Percentiles rank a stretch among this genome's conserved stretches.
phyloP scores from a whole-genome alignment of 2,113 vertebrate genomes.

The Hemibagrus wyckioides region DNA sequence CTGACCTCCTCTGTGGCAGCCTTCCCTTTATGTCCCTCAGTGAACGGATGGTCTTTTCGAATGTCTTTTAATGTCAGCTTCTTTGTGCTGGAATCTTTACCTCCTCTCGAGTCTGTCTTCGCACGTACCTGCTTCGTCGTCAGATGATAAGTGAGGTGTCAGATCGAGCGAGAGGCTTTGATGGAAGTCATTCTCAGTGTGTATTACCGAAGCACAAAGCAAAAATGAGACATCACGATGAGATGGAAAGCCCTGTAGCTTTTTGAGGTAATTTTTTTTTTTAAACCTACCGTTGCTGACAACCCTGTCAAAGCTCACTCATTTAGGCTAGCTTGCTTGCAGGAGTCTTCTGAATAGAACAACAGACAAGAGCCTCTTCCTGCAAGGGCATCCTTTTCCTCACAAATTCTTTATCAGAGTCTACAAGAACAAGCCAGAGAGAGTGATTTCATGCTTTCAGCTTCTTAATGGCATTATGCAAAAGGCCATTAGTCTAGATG shows the following conservation, averaged over 20 bases:
- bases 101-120: conserved; percentile 14
- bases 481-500: conserved; percentile 71
- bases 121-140: neutral
- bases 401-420: conserved; percentile 48
- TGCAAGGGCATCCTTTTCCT: conserved; percentile 47
- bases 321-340: conserved; percentile 20
- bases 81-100: neutral
- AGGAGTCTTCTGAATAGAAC: conserved; percentile 15
- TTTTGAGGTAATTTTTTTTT: conserved; percentile 1
- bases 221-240: conserved; percentile 10
- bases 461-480: conserved; percentile 74
- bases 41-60: conserved; percentile 17
- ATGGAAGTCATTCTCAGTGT: conserved; percentile 24
- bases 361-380: conserved; percentile 31
- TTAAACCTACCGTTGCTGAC: neutral
- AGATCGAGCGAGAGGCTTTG: conserved; percentile 16
- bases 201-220: conserved; percentile 9
- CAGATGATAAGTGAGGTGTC: conserved; percentile 31
- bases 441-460: conserved; percentile 72
- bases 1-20: conserved; percentile 6
- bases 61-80: conserved; percentile 37
- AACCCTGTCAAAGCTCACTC: conserved; percentile 7
- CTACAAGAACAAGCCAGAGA: conserved; percentile 63
- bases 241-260: neutral
- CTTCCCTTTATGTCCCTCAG: conserved; percentile 7